Percentiles rank a stretch among this genome's conserved stretches.
Conservation (phyloP, 1,140 invertebrate species). For the Hermetia illucens region DNA sequence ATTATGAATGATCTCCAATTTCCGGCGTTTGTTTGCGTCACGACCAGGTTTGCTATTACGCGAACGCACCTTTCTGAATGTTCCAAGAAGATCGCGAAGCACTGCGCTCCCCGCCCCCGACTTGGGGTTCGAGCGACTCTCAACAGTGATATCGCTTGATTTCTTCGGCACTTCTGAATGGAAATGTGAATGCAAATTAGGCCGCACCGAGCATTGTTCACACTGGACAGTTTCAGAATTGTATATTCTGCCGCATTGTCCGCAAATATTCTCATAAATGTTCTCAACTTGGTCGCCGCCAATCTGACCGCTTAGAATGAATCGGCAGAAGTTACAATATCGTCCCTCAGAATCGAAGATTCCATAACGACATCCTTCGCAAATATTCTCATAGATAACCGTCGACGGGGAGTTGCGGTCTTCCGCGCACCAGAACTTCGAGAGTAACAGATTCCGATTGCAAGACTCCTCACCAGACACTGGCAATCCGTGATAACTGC, state of each 20-base stretch:
- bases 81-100: conserved; percentile 15
- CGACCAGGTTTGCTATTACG: conserved; percentile 8
- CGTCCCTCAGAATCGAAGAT: conserved; percentile 23
- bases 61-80: conserved; percentile 20
- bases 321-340: conserved; percentile 25
- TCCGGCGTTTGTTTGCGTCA: neutral
- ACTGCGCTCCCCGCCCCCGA: neutral
- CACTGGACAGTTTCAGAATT: no score
- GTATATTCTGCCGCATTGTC: conserved; percentile 6
- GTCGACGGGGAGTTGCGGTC: no score
- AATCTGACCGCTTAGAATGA: conserved; percentile 17
- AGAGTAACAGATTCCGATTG: no score
- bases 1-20: conserved; percentile 23
- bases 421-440: no score
- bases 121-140: neutral
- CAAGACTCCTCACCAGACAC: no score
- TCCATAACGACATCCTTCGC: conserved; percentile 24
- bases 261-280: conserved; percentile 25
- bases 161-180: conserved; percentile 15
- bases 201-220: neutral
- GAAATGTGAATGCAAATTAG: conserved; percentile 15
- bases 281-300: conserved; percentile 5
- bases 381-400: conserved; percentile 29
- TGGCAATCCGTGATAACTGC: no score
- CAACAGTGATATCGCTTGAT: conserved; percentile 1